Percentiles rank a stretch among this genome's conserved stretches.
Evolutionary conservation across 2,888 invertebrate species (phyloP).

Genomic region (Amiota communis): DNA sequence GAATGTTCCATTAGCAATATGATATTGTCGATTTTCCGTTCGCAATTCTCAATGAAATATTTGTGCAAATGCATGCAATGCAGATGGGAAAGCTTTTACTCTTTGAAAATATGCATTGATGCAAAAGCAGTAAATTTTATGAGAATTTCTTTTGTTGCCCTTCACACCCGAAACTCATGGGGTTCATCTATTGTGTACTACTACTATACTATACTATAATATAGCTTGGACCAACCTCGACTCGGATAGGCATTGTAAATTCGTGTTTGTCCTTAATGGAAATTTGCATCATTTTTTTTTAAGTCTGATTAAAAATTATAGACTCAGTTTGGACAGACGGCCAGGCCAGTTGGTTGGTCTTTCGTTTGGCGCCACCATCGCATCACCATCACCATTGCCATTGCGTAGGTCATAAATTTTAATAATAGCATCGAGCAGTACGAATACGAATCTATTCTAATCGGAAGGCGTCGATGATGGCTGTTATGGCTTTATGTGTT

Average conservation of each 20-base stretch:
- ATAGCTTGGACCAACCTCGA: background rate
- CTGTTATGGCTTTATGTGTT: background rate
- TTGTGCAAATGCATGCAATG: background rate
- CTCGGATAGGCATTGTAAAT: constrained; percentile 45
- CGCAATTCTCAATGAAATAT: background rate
- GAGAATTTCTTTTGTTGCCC: background rate
- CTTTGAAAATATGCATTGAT: constrained; percentile 7
- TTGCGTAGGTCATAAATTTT: constrained; percentile 23
- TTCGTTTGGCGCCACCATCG: too few relatives aligned
- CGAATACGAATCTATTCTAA: background rate
- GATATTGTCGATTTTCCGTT: background rate
- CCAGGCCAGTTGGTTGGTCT: too few relatives aligned
- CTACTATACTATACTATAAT: too few relatives aligned
- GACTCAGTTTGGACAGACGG: background rate
- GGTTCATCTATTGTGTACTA: background rate
- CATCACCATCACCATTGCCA: constrained; percentile 9
- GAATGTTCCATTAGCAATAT: background rate
- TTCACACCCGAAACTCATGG: too few relatives aligned
- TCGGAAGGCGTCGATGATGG: background rate
- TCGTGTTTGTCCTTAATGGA: constrained; percentile 67
- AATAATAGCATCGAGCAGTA: constrained; percentile 1
- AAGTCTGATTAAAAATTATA: constrained; percentile 26
- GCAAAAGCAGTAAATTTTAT: constrained; percentile 60
- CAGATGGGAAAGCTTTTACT: background rate
- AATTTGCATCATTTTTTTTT: constrained; percentile 55